phyloP scores from a whole-genome alignment of 2,797 vertebrate genomes.

The Brachyrhaphis roseni region DNA sequence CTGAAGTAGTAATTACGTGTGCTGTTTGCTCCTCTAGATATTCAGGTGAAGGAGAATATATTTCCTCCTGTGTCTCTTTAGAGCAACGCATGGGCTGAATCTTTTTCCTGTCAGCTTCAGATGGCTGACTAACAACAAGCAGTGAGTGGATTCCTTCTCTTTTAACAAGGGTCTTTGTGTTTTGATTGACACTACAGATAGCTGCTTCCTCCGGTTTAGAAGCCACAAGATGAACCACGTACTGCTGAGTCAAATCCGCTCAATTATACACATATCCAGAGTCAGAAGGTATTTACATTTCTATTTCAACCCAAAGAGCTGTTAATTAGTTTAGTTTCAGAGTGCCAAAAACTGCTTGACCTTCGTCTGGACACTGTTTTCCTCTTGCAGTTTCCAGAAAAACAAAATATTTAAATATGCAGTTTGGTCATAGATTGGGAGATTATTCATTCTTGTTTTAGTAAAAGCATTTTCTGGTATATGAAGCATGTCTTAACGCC shows the following conservation, averaged over 20 bases:
- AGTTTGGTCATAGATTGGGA: slow-evolving; percentile 12
- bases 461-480: slow-evolving; percentile 1
- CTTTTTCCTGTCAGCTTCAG: not conserved
- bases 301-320: slow-evolving; percentile 60
- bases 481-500: not conserved
- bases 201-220: slow-evolving; percentile 13
- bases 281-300: slow-evolving; percentile 56
- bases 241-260: slow-evolving; percentile 48
- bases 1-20: not conserved
- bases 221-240: slow-evolving; percentile 30
- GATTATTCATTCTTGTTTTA: slow-evolving; percentile 12
- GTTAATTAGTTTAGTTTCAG: slow-evolving; percentile 65
- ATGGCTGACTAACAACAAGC: slow-evolving; percentile 12
- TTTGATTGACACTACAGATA: slow-evolving; percentile 23
- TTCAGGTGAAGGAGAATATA: not conserved
- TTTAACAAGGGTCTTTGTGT: slow-evolving; percentile 7
- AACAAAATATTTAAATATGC: slow-evolving; percentile 9
- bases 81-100: not conserved
- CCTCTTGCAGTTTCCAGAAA: slow-evolving; percentile 30
- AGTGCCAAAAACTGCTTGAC: slow-evolving; percentile 60
- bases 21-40: not conserved
- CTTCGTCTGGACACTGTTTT: slow-evolving; percentile 46
- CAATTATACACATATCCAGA: slow-evolving; percentile 51
- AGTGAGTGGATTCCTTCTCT: not conserved
- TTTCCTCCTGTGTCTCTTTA: not conserved